Percentiles rank a stretch among this genome's conserved stretches.
These are phyloP conservation scores for Pygoscelis antarcticus DNA, from an alignment of 2,113 vertebrate species.

Conservation along the genomic window DNA sequence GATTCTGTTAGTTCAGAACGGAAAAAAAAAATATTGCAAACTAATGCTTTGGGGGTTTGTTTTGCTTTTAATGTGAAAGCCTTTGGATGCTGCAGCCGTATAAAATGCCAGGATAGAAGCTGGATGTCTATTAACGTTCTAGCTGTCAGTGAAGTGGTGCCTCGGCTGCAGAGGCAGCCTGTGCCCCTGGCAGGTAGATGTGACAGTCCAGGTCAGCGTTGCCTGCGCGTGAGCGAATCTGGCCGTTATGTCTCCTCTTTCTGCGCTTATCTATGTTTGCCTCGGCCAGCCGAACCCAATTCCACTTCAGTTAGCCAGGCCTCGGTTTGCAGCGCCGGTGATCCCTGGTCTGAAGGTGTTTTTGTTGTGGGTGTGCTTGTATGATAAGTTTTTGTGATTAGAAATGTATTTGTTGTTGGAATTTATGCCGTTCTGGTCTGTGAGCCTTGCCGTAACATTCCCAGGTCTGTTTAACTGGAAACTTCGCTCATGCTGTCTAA, in stretches of 20 bases:
- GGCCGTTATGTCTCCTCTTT: not conserved
- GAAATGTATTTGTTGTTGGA: not conserved
- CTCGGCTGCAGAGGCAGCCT: rapidly evolving
- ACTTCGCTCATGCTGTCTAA: not conserved
- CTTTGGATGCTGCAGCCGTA: not conserved
- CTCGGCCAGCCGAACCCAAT: rapidly evolving
- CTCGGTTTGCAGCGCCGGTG: not conserved
- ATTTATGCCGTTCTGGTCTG: not conserved
- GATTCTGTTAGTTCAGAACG: not conserved
- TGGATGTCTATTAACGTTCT: rapidly evolving
- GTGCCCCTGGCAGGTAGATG: not conserved
- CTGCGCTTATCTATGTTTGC: not conserved
- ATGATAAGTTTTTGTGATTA: not conserved
- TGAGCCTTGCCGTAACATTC: not conserved
- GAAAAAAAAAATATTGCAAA: not conserved
- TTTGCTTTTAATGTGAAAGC: not conserved
- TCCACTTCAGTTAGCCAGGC: not conserved
- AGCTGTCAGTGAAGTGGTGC: not conserved
- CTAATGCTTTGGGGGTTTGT: rapidly evolving
- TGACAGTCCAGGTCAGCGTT: rapidly evolving
- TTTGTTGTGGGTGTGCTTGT: not conserved
- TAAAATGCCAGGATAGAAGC: not conserved
- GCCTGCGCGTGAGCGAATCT: rapidly evolving
- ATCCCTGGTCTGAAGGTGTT: not conserved
- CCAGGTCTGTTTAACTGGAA: not conserved